Evolutionary conservation across 2,113 vertebrate genomes (phyloP), one percentile per base, ranked within the genome.

Genomic region (Stercorarius parasiticus): DNA sequence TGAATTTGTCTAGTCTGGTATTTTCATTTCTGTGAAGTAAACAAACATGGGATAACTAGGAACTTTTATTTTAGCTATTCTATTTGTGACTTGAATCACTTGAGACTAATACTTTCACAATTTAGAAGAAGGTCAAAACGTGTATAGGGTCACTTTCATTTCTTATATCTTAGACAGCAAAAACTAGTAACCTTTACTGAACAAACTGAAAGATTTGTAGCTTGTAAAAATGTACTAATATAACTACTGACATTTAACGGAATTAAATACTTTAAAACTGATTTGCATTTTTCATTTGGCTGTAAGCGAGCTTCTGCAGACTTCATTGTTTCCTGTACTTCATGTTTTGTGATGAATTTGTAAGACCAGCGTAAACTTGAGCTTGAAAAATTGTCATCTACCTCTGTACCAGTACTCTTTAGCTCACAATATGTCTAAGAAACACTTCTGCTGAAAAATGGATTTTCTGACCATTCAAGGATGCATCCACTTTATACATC

Each of bases 1-100:
- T 94, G 77, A 93, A 91, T 97, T 94, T 95, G 56, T 95, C 88
- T 95, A 67, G 72, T 83, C 76, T 79, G 69, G 55, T 92, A 82
- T 95, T 97, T 96, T 92, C 86, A 93, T 93, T 93, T 97, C 72
- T 86, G 69, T 93, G 86, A 92, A 91, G 91, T 91, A 95, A 97
- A 97, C 64, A 95, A 96, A 89, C 55, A 64, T 4, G 10, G 22
- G 22, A 71, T 83, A 95, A 93, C 88, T 42, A 93, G 11, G 67
- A 95, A 56, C 77, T 96, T 96, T 86, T 90, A 78, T 82, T 95
- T 92, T 90, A 81, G 50, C 21, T 86, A 27, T 94, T 94, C 50
- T 83, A 50, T n/a, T 79, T 79, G 47, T 49, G 10, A 15, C 38
- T 86, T 73, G 65, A 64, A 64, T 92, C 72, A 83, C 40, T 61